Conservation (phyloP, 2,113 vertebrate genomes). For the Glaucidium brasilianum region DNA sequence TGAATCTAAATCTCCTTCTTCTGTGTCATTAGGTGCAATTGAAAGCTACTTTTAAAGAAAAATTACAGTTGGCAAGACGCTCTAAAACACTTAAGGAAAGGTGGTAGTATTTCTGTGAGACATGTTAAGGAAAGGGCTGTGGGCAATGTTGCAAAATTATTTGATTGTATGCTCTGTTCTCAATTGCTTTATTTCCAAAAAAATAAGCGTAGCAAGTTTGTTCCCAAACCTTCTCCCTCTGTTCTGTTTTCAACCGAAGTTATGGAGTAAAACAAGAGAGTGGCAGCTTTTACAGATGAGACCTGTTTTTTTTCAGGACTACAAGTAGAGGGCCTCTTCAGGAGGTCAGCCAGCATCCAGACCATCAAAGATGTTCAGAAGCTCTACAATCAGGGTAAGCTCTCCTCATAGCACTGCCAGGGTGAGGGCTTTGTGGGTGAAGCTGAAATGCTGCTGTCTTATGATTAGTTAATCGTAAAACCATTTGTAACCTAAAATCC, state of each 20-base stretch:
- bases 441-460: neutral
- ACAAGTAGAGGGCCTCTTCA: conserved; percentile 83
- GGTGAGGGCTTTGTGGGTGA: neutral
- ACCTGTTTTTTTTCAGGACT: conserved; percentile 71
- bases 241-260: neutral
- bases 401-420: neutral
- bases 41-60: neutral
- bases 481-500: neutral
- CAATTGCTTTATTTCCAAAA: neutral
- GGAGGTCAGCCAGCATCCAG: conserved; percentile 80
- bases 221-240: neutral
- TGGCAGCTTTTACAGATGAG: neutral
- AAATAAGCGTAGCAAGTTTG: neutral
- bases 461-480: neutral
- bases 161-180: neutral
- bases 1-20: neutral
- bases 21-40: neutral
- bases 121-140: neutral
- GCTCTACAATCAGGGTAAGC: conserved; percentile 83
- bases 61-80: neutral
- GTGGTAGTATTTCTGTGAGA: neutral
- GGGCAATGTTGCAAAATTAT: neutral
- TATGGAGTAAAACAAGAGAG: neutral
- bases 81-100: neutral
- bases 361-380: conserved; percentile 83